Percentiles rank a stretch among this genome's conserved stretches.
phyloP scores from a whole-genome alignment of 2,113 vertebrate genomes.

The Hyperoodon ampullatus region DNA sequence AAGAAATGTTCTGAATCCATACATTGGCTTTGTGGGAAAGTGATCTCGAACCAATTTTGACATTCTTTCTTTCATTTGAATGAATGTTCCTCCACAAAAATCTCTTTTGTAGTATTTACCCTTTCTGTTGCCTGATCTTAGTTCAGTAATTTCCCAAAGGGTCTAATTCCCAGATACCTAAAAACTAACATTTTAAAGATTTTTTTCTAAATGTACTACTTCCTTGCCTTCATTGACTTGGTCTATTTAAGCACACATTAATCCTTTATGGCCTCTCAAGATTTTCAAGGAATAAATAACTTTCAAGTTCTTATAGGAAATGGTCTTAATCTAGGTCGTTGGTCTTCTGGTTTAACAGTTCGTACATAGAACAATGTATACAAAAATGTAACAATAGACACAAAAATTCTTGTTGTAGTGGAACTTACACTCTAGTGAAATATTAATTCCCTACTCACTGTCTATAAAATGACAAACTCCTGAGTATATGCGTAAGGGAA shows the following conservation, averaged over 20 bases:
- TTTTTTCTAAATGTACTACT: not conserved
- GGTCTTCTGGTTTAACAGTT: not conserved
- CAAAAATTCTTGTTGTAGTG: not conserved
- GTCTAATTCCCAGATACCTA: not conserved
- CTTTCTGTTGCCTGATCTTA: not conserved
- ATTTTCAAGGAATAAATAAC: conserved; percentile 24
- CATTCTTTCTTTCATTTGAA: not conserved
- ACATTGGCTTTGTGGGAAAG: not conserved
- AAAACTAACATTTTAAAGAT: not conserved
- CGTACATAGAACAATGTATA: not conserved
- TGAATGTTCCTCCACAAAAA: not conserved
- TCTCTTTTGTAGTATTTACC: not conserved
- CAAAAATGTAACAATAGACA: not conserved
- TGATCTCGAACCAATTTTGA: not conserved
- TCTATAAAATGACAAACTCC: not conserved
- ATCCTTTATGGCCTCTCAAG: not conserved
- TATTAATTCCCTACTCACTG: not conserved
- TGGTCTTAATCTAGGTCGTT: not conserved
- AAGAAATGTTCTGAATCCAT: not conserved
- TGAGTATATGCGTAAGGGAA: not conserved
- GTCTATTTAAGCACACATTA: not conserved
- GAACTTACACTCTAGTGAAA: not conserved
- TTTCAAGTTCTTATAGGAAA: not conserved
- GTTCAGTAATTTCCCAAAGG: not conserved
- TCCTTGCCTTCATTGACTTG: not conserved